These are phyloP conservation scores for Erethizon dorsatum DNA, from an alignment of 2,797 vertebrate genomes.

Conservation along the genomic window DNA sequence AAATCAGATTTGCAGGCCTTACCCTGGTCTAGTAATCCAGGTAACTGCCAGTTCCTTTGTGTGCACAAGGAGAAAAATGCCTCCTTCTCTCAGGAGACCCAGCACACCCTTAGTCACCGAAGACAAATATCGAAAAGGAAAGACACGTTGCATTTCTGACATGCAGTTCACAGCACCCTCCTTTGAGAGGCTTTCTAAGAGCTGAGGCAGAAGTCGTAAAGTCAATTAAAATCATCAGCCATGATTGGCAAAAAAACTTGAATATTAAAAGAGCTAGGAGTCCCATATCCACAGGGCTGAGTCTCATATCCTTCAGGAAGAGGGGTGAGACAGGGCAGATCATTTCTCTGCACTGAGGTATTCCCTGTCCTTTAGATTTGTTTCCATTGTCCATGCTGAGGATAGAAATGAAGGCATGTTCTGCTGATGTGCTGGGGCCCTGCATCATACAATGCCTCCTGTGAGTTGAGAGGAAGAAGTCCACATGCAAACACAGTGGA, in stretches of 20 bases:
- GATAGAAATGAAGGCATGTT: neutral
- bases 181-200: neutral
- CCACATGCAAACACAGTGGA: neutral
- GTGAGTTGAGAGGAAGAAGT: neutral
- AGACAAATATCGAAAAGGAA: neutral
- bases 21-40: neutral
- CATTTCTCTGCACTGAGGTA: no score
- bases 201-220: neutral
- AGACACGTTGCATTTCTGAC: neutral
- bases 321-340: neutral
- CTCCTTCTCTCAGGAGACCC: neutral
- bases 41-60: neutral
- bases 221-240: constrained; percentile 17
- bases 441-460: accelerated
- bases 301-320: neutral
- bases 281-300: no score
- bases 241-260: neutral
- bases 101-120: neutral
- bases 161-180: neutral
- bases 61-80: neutral
- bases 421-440: neutral
- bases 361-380: neutral
- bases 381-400: neutral
- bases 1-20: neutral
- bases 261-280: neutral